These are phyloP conservation scores for Sarcophaga rosellei DNA, from an alignment of 2,888 invertebrate genomes.

Conservation along the genomic window DNA sequence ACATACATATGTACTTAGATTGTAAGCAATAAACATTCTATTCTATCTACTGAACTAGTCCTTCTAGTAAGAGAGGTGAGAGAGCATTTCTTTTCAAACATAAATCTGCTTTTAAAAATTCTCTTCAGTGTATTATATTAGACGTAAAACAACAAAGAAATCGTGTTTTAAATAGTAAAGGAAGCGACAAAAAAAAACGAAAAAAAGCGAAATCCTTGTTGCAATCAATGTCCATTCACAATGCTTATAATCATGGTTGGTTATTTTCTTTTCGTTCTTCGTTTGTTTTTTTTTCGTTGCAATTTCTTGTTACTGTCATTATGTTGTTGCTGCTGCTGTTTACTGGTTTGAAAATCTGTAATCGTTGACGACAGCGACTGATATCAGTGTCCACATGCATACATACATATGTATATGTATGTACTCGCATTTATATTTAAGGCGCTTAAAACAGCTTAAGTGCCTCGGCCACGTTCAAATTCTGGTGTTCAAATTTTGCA, in stretches of 20 bases:
- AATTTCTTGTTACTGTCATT: slow-evolving; percentile 17
- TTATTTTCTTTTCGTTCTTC: slow-evolving; percentile 19
- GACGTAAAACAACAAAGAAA: slow-evolving; percentile 39
- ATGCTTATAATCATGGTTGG: slow-evolving; percentile 7
- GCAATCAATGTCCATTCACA: slow-evolving; percentile 68
- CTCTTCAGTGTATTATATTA: slow-evolving; percentile 9
- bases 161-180: background rate
- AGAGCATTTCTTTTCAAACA: background rate
- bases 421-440: slow-evolving; percentile 44
- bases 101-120: background rate
- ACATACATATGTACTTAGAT: too few relatives aligned
- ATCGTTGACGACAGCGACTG: background rate
- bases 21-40: too few relatives aligned
- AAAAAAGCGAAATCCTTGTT: slow-evolving; percentile 57
- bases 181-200: background rate
- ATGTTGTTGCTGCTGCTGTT: slow-evolving; percentile 40
- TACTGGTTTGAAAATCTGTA: slow-evolving; percentile 36
- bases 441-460: slow-evolving; percentile 68
- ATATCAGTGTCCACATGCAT: background rate
- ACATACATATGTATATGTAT: slow-evolving; percentile 29
- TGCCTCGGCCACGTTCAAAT: too few relatives aligned
- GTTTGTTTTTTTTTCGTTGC: slow-evolving; percentile 9
- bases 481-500: too few relatives aligned
- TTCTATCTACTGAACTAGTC: too few relatives aligned
- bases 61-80: background rate